Evolutionary conservation across 2,888 invertebrate genomes (phyloP), one percentile per base, ranked within the genome.

Genomic region (Cryptocephalus moraei): DNA sequence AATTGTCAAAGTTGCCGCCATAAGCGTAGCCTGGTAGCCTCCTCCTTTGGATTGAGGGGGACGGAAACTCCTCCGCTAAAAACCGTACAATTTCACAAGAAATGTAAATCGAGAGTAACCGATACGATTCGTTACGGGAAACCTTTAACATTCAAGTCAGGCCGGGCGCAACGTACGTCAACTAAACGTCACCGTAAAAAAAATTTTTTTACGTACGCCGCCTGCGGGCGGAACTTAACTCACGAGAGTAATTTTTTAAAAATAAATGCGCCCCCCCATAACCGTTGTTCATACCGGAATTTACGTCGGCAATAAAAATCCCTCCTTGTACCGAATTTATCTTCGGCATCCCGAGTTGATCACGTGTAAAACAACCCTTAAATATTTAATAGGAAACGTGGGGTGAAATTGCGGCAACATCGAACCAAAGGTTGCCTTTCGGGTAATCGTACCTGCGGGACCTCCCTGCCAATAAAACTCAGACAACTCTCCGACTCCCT

Each of bases 401-500:
- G 52, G 50, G 49, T 43, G 51, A 56, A 46, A 40, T 40, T 44
- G 52, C 47, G 45, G 49, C 47, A 22, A 47, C 43, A 46, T 46
- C 42, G 51, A 55, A 56, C 49, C 22, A 22, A 22, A 49, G 52
- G 53, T 50, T 49, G 53, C 48, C 50, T 47, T 48, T 51, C 51
- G 59, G 63, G 56, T 66, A 66, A 68, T 66, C 60, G 62, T 56
- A 62, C 68, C 66, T 62, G 50, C 54, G 66, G 63, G 67, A 65
- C 52, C 55, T 49, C 55, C 54, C 52, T 51, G 55, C 64, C 65
- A 64, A 66, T 67, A 68, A 68, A 68, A 65, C 64, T 63, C 62
- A 60, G 58, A 61, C 58, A 60, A 61, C 61, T 36, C 12, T 36
- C 36, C 6, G n/a, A 36, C 36, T 11, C 36, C 12, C 22, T 22